A percentile compares a stretch with the other conserved stretches of the same genome.
These are phyloP conservation scores for Corythaeola cristata DNA, from an alignment of 2,113 vertebrate genomes.

Conservation along the genomic window DNA sequence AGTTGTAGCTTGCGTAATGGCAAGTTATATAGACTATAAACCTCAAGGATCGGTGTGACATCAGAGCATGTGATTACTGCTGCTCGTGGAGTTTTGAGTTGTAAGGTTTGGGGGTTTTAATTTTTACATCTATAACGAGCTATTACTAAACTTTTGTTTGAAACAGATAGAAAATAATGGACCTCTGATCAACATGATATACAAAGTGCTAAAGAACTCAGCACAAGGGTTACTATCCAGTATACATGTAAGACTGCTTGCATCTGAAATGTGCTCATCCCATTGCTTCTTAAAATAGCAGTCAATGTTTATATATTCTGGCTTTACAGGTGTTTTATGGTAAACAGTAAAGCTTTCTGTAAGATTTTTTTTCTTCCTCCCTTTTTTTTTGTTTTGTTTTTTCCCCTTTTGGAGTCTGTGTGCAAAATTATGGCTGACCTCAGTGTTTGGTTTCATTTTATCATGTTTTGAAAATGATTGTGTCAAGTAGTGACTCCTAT, in stretches of 20 bases:
- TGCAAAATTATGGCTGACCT: slow-evolving; percentile 59
- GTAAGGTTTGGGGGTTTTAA: neutral
- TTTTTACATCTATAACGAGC: slow-evolving; percentile 23
- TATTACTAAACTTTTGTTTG: slow-evolving; percentile 85
- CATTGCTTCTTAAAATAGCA: slow-evolving; percentile 77
- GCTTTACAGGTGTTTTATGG: slow-evolving; percentile 64
- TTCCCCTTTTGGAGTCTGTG: slow-evolving; percentile 21
- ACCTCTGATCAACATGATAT: slow-evolving; percentile 89
- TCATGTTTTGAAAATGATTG: slow-evolving; percentile 17
- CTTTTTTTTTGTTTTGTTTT: neutral
- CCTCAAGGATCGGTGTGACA: neutral
- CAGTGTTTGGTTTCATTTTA: slow-evolving; percentile 59
- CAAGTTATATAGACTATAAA: neutral
- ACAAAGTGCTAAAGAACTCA: slow-evolving; percentile 88
- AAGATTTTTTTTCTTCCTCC: slow-evolving; percentile 28
- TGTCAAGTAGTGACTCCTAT: slow-evolving; percentile 36
- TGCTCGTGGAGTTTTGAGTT: neutral
- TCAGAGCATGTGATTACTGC: neutral
- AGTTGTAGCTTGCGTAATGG: neutral
- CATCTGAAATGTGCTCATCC: slow-evolving; percentile 76
- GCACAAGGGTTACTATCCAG: slow-evolving; percentile 83
- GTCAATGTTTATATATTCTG: slow-evolving; percentile 73
- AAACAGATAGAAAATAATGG: slow-evolving; percentile 95
- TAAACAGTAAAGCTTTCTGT: slow-evolving; percentile 61
- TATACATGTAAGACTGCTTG: slow-evolving; percentile 89